Evolutionary conservation across 1,140 invertebrate genomes (phyloP).

Genomic region (Trinorchestia longiramus): DNA sequence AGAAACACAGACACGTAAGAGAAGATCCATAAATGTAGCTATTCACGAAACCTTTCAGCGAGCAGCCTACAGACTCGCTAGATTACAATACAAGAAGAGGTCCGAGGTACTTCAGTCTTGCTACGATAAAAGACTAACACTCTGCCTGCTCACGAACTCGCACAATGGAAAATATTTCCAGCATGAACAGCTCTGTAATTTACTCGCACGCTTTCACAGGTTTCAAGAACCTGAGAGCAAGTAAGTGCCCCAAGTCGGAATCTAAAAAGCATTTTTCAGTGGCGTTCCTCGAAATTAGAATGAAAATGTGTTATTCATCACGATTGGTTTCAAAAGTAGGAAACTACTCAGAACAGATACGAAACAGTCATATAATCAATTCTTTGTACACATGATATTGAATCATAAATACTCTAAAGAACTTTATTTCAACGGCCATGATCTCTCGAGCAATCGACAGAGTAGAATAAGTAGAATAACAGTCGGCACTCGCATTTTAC

Average conservation of each 20-base stretch:
- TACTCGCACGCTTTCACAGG: not conserved
- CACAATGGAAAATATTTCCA: not conserved
- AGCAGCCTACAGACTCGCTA: not conserved
- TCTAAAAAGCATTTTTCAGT: not conserved
- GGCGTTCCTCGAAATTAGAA: not conserved
- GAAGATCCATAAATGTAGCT: not conserved
- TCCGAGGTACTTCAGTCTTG: not conserved
- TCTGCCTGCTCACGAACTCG: not conserved
- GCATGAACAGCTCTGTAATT: not conserved
- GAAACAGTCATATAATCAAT: not conserved
- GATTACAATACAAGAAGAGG: not conserved
- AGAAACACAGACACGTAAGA: not conserved
- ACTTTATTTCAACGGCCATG: too few relatives aligned
- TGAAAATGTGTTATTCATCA: not conserved
- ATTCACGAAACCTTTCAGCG: not conserved
- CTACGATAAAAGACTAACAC: not conserved
- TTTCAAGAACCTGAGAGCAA: not conserved
- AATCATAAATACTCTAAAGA: too few relatives aligned
- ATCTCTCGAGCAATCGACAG: too few relatives aligned
- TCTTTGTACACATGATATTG: not conserved
- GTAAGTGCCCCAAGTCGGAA: not conserved
- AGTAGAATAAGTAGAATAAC: too few relatives aligned
- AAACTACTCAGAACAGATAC: not conserved
- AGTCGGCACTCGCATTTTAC: too few relatives aligned
- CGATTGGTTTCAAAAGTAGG: not conserved